A percentile compares a stretch with the other conserved stretches of the same genome.
phyloP scores from a whole-genome alignment of 2,113 vertebrate genomes.

The Tragulus kanchil region DNA sequence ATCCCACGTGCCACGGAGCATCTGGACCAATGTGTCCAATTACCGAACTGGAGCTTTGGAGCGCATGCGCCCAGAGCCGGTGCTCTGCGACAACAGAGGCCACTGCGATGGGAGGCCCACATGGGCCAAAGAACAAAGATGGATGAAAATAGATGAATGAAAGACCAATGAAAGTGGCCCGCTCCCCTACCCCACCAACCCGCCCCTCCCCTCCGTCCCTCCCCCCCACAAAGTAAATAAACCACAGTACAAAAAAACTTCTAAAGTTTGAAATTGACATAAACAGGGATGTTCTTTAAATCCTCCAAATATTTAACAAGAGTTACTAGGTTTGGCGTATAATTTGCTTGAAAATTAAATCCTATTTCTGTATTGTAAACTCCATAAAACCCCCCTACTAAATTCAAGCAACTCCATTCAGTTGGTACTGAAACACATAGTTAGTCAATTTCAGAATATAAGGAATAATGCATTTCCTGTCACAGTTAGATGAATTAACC shows the following conservation, averaged over 20 bases:
- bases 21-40: no score
- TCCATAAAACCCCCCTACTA: constrained; percentile 85
- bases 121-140: no score
- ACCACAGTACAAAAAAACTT: constrained; percentile 86
- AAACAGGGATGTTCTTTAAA: constrained; percentile 82
- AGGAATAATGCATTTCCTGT: constrained; percentile 84
- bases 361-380: constrained; percentile 85
- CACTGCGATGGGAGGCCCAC: no score
- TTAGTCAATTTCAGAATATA: constrained; percentile 80
- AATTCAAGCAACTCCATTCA: constrained; percentile 85
- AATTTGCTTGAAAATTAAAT: constrained; percentile 87
- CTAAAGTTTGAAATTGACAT: constrained; percentile 87
- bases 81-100: no score
- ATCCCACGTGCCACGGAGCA: not conserved
- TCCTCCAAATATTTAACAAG: constrained; percentile 85
- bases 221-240: no score
- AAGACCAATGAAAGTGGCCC: no score
- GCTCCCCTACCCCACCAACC: no score
- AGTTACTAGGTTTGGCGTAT: constrained; percentile 87
- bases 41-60: no score
- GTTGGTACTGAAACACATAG: constrained; percentile 84
- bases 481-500: constrained; percentile 81
- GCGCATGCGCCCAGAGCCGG: no score
- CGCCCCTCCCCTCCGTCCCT: no score
- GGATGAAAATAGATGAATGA: no score